Base-by-base conservation (phyloP, 2,888 invertebrate species). In the Labia minor region DNA sequence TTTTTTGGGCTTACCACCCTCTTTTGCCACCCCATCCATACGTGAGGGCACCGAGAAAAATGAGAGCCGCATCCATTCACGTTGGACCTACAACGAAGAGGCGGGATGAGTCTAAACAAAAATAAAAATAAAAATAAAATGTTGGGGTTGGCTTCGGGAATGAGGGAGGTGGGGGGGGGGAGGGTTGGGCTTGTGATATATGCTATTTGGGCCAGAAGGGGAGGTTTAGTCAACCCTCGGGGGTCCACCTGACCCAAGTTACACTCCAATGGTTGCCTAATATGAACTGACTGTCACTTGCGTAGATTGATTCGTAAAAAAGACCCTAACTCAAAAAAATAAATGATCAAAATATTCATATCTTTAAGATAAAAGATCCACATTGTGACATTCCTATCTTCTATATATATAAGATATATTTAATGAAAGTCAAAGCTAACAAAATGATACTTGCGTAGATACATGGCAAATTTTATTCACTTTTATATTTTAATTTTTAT, bases 61-160 rank as follows among this genome's bases (percentile, higher is more conserved):
- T 49, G 49, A 49, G 14, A 49, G 49, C 49, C 49, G 49, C 49
- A 49, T 49, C 49, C 16, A 49, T 49, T 49, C 49, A 49, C 49
- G 49, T 49, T 49, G 49, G 16, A 49, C 49, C 2, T 49, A 49
- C 49, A 49, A 49, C 49, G 16, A 49, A 49, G 49, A 49, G 49
- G 49, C 49, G 49, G 49, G 49, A n/a, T n/a, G 49, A 14, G 49
- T 8, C 49, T 49, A 49, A 49, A 49, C 49, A 49, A 49, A 49
- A 49, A 49, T 16, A 49, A 49, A 49, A 49, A 49, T 6, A 26
- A 26, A 6, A 26, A 26, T 6, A 6, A 26, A 26, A 26, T 6
- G 8, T 26, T 3, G 8, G 8, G 49, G 49, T 49, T 49, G 3
- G 49, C 14, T 49, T 49, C 16, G 16, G 49, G 49, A 49, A 49